phyloP scores from a whole-genome alignment of 2,797 vertebrate genomes.

The Cetoscarus ocellatus region DNA sequence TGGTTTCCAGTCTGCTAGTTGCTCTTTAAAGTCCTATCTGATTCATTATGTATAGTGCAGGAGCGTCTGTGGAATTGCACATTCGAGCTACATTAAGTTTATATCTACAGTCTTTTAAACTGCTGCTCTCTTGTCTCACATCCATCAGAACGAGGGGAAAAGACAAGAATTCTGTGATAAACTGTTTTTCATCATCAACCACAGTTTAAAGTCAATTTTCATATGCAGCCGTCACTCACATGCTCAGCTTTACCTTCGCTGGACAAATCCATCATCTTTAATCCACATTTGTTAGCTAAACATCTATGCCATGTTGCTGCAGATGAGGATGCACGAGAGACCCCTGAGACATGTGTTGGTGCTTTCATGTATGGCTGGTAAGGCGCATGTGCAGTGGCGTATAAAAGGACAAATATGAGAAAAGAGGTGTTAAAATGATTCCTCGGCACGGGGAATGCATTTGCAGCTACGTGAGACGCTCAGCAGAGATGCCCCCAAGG shows the following conservation, averaged over 20 bases:
- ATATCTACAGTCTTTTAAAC: constrained; percentile 7
- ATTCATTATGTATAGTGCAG: neutral
- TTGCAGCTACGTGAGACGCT: constrained; percentile 70
- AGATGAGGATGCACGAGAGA: constrained; percentile 11
- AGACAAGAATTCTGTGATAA: constrained; percentile 11
- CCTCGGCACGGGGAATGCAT: constrained; percentile 64
- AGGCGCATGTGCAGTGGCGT: constrained; percentile 39
- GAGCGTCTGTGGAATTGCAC: neutral
- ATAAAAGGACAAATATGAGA: constrained; percentile 49
- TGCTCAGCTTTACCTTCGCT: constrained; percentile 6
- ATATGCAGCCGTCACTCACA: constrained; percentile 43
- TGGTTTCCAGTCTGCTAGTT: too few species aligned
- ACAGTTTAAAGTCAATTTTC: constrained; percentile 21
- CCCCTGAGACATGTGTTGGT: constrained; percentile 21
- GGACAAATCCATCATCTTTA: constrained; percentile 4
- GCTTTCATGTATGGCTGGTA: constrained; percentile 52
- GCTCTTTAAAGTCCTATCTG: neutral
- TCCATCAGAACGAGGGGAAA: constrained; percentile 5
- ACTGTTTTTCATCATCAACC: constrained; percentile 4
- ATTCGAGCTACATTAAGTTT: constrained; percentile 1
- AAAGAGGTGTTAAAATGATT: constrained; percentile 64
- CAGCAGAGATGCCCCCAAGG: constrained; percentile 68
- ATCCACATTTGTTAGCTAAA: constrained; percentile 46
- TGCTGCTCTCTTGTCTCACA: neutral
- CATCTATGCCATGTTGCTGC: constrained; percentile 10